Evolutionary conservation across 2,797 vertebrate genomes (phyloP).

Genomic region (Pelodytes ibericus): DNA sequence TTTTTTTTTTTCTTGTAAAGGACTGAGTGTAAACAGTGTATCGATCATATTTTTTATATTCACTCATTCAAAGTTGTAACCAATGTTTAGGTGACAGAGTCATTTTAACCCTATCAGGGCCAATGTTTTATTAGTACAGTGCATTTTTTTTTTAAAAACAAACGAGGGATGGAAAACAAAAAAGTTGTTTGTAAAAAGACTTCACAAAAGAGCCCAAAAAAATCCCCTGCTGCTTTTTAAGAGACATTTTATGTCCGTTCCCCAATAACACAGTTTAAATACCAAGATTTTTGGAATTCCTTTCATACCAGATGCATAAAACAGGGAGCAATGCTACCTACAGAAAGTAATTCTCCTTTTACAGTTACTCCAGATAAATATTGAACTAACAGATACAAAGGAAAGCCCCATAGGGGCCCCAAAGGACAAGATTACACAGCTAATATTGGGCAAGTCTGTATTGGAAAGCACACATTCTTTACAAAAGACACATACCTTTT

Average conservation of each 20-base stretch:
- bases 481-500: slow-evolving; percentile 17
- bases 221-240: slow-evolving; percentile 32
- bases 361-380: slow-evolving; percentile 59
- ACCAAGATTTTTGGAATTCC: slow-evolving; percentile 57
- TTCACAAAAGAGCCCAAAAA: slow-evolving; percentile 1
- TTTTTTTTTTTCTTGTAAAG: too few species aligned
- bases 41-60: too few species aligned
- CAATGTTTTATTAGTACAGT: too few species aligned
- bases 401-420: slow-evolving; percentile 51
- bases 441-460: slow-evolving; percentile 55
- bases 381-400: slow-evolving; percentile 56
- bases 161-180: too few species aligned
- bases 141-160: too few species aligned
- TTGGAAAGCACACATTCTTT: slow-evolving; percentile 36
- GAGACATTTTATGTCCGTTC: slow-evolving; percentile 42
- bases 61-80: too few species aligned
- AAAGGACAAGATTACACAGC: slow-evolving; percentile 50
- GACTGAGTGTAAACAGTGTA: too few species aligned
- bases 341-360: slow-evolving; percentile 33
- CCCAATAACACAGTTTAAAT: slow-evolving; percentile 45
- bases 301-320: slow-evolving; percentile 60
- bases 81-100: too few species aligned
- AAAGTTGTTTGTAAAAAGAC: neutral
- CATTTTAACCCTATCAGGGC: too few species aligned
- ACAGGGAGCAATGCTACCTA: slow-evolving; percentile 54